Evolutionary conservation across 2,113 vertebrate genomes (phyloP).

Genomic region (Apteryx mantelli): DNA sequence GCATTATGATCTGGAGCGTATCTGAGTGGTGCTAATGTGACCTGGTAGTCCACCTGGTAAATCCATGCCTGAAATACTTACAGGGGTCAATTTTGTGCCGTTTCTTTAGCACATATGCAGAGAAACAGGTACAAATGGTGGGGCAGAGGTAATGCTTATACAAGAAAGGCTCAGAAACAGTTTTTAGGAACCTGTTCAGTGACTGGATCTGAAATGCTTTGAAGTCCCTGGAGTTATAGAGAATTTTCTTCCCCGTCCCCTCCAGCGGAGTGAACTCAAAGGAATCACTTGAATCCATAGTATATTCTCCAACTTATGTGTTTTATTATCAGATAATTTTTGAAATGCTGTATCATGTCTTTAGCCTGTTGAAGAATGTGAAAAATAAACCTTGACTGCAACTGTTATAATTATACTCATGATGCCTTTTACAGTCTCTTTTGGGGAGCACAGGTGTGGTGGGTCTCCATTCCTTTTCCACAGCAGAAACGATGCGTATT

Average conservation of each 20-base stretch:
- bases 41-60: not conserved
- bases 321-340: not conserved
- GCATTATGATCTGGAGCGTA: rapidly evolving
- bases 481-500: rapidly evolving
- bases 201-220: not conserved
- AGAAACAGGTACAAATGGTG: not conserved
- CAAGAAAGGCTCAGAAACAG: not conserved
- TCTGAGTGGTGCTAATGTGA: rapidly evolving
- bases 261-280: not conserved
- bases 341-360: not conserved
- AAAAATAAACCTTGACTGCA: not conserved
- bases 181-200: not conserved
- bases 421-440: not conserved
- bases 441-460: not conserved
- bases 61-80: not conserved
- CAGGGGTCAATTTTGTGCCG: not conserved
- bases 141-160: rapidly evolving
- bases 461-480: rapidly evolving
- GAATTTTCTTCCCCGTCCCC: not conserved
- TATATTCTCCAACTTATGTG: not conserved
- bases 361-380: not conserved
- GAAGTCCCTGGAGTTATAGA: not conserved
- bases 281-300: not conserved
- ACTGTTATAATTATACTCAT: not conserved
- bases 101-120: not conserved